Conservation (phyloP, 1,140 invertebrate species). For the Manduca sexta region DNA sequence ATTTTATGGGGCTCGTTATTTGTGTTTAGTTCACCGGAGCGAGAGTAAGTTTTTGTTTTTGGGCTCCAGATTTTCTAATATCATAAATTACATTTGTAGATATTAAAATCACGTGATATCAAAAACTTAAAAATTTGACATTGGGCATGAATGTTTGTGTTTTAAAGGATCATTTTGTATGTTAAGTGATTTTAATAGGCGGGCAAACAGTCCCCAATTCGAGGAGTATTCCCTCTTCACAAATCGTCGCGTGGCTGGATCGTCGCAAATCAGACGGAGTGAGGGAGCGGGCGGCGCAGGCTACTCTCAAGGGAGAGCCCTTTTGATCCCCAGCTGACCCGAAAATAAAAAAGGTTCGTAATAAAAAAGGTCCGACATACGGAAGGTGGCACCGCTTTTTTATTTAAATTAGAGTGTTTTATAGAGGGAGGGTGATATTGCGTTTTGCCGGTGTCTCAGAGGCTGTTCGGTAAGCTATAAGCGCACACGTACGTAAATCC, state of each 20-base stretch:
- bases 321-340: constrained; percentile 72
- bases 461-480: constrained; percentile 50
- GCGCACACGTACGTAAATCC: constrained; percentile 39
- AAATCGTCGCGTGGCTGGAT: constrained; percentile 63
- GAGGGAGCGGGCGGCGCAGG: constrained; percentile 29
- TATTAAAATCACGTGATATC: too few relatives aligned
- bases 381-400: constrained; percentile 72
- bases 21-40: neutral
- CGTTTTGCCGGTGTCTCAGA: constrained; percentile 64
- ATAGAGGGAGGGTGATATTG: constrained; percentile 69
- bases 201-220: constrained; percentile 62
- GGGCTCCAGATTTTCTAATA: too few relatives aligned
- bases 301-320: constrained; percentile 56
- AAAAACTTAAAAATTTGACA: too few relatives aligned
- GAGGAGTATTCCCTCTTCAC: constrained; percentile 65
- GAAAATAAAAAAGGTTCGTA: constrained; percentile 72
- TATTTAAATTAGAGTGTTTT: constrained; percentile 74
- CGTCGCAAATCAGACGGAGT: constrained; percentile 62
- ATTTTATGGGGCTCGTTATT: too few relatives aligned
- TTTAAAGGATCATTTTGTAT: neutral
- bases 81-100: too few relatives aligned
- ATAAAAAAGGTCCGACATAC: constrained; percentile 72
- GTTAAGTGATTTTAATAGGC: constrained; percentile 68
- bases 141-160: too few relatives aligned
- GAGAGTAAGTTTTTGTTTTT: too few relatives aligned